Conservation (phyloP, 1,140 invertebrate species). For the Eulimnadia texana region DNA sequence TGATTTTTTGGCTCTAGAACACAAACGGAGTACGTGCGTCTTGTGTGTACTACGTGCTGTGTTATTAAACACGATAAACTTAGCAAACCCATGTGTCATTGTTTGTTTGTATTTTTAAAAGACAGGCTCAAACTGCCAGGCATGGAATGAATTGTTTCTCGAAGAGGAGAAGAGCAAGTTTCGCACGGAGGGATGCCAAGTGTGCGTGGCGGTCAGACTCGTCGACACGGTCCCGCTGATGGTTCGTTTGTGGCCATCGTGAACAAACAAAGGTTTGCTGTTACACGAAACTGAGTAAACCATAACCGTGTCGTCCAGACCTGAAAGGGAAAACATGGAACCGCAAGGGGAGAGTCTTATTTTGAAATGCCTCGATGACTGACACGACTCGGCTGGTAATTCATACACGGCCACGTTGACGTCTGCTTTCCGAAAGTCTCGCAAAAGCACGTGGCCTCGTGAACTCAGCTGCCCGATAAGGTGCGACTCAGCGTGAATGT, state of each 20-base stretch:
- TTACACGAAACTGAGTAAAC: neutral
- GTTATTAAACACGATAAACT: no score
- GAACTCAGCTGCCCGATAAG: neutral
- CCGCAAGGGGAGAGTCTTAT: neutral
- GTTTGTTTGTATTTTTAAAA: neutral
- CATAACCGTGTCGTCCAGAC: conserved; percentile 1
- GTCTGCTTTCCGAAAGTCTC: neutral
- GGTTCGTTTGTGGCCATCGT: conserved; percentile 1
- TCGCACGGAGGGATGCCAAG: neutral
- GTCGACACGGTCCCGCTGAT: neutral
- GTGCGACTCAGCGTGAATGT: neutral
- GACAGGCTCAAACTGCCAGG: conserved; percentile 1
- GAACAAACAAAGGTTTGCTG: neutral
- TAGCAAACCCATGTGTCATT: no score
- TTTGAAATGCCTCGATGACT: neutral
- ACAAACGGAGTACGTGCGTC: no score
- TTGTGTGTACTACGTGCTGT: no score
- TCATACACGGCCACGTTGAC: neutral
- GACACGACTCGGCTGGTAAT: neutral
- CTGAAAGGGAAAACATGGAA: conserved; percentile 1
- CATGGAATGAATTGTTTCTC: conserved; percentile 3
- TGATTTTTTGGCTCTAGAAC: neutral
- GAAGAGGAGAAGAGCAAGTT: conserved; percentile 6
- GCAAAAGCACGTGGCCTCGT: neutral
- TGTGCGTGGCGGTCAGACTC: neutral